These are phyloP conservation scores for Actinostola sp. DNA, from an alignment of 92 coral and sea anemone genomes.

Conservation along the genomic window DNA sequence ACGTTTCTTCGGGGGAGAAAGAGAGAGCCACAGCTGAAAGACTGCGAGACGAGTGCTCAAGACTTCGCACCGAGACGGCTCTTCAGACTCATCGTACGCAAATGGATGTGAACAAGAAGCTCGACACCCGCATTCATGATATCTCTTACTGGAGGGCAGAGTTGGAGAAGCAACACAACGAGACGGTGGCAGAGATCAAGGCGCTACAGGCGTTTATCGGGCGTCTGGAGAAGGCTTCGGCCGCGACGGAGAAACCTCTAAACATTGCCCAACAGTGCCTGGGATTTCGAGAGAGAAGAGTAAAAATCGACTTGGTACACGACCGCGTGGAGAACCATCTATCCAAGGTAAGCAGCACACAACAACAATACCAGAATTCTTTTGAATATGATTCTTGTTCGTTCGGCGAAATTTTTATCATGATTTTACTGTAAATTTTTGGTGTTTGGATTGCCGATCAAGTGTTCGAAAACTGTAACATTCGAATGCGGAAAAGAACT, in stretches of 20 bases:
- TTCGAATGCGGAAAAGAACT: neutral
- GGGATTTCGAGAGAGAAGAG: conserved; percentile 87
- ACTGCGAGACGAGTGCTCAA: conserved; percentile 92
- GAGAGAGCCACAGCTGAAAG: conserved; percentile 97
- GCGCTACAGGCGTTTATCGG: conserved; percentile 94
- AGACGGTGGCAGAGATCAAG: conserved; percentile 92
- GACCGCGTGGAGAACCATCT: conserved; percentile 90
- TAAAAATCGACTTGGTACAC: conserved; percentile 89
- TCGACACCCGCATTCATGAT: conserved; percentile 89
- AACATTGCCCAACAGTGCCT: conserved; percentile 89
- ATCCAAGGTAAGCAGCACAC: conserved; percentile 66
- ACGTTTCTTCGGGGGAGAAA: conserved; percentile 92
- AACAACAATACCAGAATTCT: neutral
- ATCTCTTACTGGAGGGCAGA: conserved; percentile 89
- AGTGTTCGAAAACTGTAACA: conserved; percentile 10
- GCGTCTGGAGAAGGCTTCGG: conserved; percentile 92
- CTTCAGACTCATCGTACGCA: conserved; percentile 94
- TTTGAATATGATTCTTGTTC: neutral
- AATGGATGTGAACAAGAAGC: conserved; percentile 93
- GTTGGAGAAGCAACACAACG: conserved; percentile 89
- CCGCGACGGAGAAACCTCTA: conserved; percentile 91
- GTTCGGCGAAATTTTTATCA: neutral
- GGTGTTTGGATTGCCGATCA: neutral
- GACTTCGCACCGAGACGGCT: conserved; percentile 95
- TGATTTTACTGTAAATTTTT: conserved; percentile 2